These are phyloP conservation scores for Megalops atlanticus DNA, from an alignment of 2,113 vertebrate species.

Conservation along the genomic window DNA sequence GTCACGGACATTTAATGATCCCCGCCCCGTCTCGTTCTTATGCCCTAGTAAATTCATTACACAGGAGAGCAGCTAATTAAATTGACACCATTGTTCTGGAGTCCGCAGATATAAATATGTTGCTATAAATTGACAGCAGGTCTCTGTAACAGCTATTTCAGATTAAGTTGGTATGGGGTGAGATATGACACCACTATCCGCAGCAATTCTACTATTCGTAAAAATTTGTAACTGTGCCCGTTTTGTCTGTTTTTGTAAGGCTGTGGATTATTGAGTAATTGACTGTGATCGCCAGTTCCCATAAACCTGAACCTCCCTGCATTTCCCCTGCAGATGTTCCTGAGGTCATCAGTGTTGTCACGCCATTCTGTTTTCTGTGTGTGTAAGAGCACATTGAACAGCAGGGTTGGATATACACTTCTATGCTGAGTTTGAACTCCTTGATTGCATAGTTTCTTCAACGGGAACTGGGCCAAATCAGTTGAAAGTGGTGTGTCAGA, in stretches of 20 bases:
- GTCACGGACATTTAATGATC: conserved; percentile 42
- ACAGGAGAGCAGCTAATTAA: conserved; percentile 31
- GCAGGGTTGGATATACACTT: neutral
- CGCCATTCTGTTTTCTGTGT: neutral
- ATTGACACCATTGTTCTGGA: neutral
- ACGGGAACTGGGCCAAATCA: neutral
- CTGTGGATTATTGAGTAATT: neutral
- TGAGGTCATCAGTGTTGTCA: neutral
- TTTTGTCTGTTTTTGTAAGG: neutral
- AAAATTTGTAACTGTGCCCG: too few relatives aligned
- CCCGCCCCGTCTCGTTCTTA: conserved; percentile 42
- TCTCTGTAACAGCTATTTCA: neutral
- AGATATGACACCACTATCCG: too few relatives aligned
- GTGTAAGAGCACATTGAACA: neutral
- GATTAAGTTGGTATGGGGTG: neutral
- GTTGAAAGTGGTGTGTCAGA: neutral
- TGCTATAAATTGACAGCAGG: neutral
- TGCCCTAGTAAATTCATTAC: conserved; percentile 40
- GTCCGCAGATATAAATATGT: neutral
- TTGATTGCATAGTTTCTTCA: neutral
- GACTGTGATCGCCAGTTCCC: neutral
- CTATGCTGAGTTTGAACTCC: neutral
- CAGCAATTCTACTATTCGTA: too few relatives aligned
- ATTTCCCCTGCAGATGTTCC: conserved; percentile 1
- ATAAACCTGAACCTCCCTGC: neutral